Evolutionary conservation across 2,888 invertebrate genomes (phyloP).

Genomic region (Amblyjoppa fuscipennis): DNA sequence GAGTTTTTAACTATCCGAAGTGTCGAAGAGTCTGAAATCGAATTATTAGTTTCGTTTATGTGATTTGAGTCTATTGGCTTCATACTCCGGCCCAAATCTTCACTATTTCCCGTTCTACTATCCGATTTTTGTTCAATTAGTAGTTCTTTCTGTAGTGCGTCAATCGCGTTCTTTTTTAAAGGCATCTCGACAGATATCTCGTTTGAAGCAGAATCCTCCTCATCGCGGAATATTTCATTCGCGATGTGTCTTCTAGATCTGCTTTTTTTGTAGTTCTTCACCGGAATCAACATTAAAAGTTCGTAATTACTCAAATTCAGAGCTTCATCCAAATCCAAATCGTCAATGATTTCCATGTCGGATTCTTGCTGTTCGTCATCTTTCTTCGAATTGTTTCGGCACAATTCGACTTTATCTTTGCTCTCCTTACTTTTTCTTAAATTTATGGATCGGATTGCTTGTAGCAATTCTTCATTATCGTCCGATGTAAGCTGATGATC

Average conservation of each 20-base stretch:
- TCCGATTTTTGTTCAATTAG: not conserved
- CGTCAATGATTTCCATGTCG: conserved; percentile 24
- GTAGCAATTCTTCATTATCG: conserved; percentile 3
- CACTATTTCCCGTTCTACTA: not conserved
- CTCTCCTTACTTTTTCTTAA: conserved; percentile 38
- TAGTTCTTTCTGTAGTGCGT: not conserved
- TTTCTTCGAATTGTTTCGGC: not conserved
- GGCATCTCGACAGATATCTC: conserved; percentile 27
- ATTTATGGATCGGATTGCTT: not conserved
- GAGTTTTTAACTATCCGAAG: not conserved
- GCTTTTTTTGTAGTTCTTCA: conserved; percentile 52
- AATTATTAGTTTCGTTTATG: not conserved
- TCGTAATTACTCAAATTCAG: conserved; percentile 59
- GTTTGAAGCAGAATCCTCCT: conserved; percentile 1
- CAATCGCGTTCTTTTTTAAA: conserved; percentile 14
- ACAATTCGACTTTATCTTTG: conserved; percentile 17
- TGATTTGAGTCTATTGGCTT: not conserved
- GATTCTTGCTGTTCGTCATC: not conserved
- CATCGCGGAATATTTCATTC: conserved; percentile 24
- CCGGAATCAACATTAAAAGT: conserved; percentile 67
- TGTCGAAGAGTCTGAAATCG: not conserved
- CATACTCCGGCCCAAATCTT: not conserved
- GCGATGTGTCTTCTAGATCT: conserved; percentile 22
- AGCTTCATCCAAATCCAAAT: conserved; percentile 52
- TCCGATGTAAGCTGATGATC: not conserved